Base-by-base conservation (phyloP, 35 echinoderm and acorn worm species). In the Anneissia japonica region DNA sequence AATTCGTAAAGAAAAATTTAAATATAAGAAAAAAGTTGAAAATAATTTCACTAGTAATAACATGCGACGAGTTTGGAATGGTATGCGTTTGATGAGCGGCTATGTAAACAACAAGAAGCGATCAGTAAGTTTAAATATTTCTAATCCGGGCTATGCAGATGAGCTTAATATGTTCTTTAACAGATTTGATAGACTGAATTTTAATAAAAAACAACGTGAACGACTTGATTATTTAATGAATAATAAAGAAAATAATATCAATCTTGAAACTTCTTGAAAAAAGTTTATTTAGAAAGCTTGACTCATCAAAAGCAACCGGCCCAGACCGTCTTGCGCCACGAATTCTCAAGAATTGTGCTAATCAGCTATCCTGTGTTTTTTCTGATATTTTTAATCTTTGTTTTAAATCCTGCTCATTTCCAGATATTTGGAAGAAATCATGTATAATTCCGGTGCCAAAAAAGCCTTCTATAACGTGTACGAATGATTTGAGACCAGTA, bases 381-480 rank as follows among this genome's bases (percentile, higher is more conserved):
- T 78, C 37, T 4, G 0, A 32, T 3, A 79, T 86, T 87, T 79
- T 87, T 51, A 87, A 56, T 79, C 1, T 16, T 35, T 87, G 36
- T 16, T 87, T 77, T 35, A 43, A 5, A 10, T 39, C 34, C 46
- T 29, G 34, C 4, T 39, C 38, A 9, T 33, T 78, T 31, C 85
- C 55, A 3, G 39, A 4, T 31, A 37, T 85, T 30, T 85, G 83
- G 55, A 85, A 85, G 16, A 45, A 84, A 30, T 86, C 84, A 3
- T 86, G 84, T 29, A 86, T 77, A 26, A 77, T 86, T 14, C 84
- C 84, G 14, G 36, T 86, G 12, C 84, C 84, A 26, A 84, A 84
- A 34, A 74, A 12, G 3, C 28, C 21, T 73, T 46, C 84, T 34
- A 76, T 86, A 39, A 74, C 84, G 37, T 76, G 73, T 39, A 13